A percentile compares a stretch with the other conserved stretches of the same genome.
Evolutionary conservation across 2,888 invertebrate genomes (phyloP).

Genomic region (Fissipunctia ypsillon): DNA sequence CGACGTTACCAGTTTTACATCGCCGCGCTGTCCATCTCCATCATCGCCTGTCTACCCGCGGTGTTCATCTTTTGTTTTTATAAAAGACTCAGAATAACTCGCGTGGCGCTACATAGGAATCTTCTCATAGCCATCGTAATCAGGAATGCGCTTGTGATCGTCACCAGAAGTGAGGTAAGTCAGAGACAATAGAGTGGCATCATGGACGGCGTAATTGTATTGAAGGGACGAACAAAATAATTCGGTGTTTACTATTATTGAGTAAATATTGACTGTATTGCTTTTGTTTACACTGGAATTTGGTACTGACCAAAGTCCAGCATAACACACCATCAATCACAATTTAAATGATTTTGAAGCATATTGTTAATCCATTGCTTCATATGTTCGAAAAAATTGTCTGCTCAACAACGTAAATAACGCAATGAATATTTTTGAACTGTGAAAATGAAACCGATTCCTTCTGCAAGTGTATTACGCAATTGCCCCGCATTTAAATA

Average conservation of each 20-base stretch:
- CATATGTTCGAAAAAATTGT: no score
- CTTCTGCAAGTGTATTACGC: no score
- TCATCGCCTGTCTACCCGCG: slow-evolving; percentile 89
- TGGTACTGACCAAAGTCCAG: not conserved
- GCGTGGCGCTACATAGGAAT: slow-evolving; percentile 91
- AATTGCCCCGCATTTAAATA: no score
- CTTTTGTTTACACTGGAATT: slow-evolving; percentile 18
- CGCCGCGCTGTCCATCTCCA: slow-evolving; percentile 87
- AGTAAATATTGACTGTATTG: slow-evolving; percentile 7
- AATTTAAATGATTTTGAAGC: no score
- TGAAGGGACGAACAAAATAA: slow-evolving; percentile 13
- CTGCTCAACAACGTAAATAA: no score
- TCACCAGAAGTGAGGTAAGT: slow-evolving; percentile 89
- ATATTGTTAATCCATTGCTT: no score
- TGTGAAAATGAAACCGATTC: no score
- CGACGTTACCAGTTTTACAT: slow-evolving; percentile 90
- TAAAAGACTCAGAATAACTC: slow-evolving; percentile 87
- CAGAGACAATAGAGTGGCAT: slow-evolving; percentile 47
- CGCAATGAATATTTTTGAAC: no score
- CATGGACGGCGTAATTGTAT: slow-evolving; percentile 25
- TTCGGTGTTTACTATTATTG: slow-evolving; percentile 23
- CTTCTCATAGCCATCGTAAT: slow-evolving; percentile 90
- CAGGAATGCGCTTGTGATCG: slow-evolving; percentile 90
- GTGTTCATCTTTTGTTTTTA: slow-evolving; percentile 90
- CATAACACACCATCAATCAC: no score